Evolutionary conservation across 1,140 invertebrate genomes (phyloP).

Genomic region (Ceratosolen fusciceps): DNA sequence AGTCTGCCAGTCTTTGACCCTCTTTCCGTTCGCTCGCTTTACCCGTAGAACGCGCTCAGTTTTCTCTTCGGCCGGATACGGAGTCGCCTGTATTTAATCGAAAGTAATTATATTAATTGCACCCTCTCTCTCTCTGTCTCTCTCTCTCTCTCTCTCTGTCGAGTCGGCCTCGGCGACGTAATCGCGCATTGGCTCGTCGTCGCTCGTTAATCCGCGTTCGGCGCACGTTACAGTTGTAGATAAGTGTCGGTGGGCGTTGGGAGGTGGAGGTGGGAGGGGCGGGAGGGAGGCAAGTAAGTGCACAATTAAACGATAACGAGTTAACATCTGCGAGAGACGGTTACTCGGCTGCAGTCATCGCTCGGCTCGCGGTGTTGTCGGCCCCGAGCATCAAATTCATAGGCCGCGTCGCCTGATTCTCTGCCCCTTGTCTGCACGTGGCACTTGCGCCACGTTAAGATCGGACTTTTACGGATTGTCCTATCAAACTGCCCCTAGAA

Average conservation of each 20-base stretch:
- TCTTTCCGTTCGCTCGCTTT: neutral
- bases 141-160: neutral
- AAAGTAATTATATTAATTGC: slow-evolving; percentile 61
- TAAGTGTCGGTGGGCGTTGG: neutral
- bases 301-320: slow-evolving; percentile 57
- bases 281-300: slow-evolving; percentile 54
- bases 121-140: slow-evolving; percentile 5
- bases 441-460: slow-evolving; percentile 14
- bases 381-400: slow-evolving; percentile 29
- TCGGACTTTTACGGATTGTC: neutral
- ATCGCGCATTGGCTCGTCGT: slow-evolving; percentile 17
- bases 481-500: neutral
- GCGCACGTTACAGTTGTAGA: slow-evolving; percentile 34
- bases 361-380: neutral
- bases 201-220: slow-evolving; percentile 46
- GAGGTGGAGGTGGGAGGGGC: no score
- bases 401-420: slow-evolving; percentile 14
- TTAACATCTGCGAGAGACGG: slow-evolving; percentile 56
- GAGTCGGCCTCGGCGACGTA: neutral
- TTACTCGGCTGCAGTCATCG: slow-evolving; percentile 37
- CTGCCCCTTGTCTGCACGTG: slow-evolving; percentile 1
- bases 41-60: slow-evolving; percentile 5
- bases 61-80: neutral
- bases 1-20: no score
- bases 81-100: slow-evolving; percentile 52